These are phyloP conservation scores for Harlomillsia oculata DNA, from an alignment of 1,140 invertebrate genomes.

Conservation along the genomic window DNA sequence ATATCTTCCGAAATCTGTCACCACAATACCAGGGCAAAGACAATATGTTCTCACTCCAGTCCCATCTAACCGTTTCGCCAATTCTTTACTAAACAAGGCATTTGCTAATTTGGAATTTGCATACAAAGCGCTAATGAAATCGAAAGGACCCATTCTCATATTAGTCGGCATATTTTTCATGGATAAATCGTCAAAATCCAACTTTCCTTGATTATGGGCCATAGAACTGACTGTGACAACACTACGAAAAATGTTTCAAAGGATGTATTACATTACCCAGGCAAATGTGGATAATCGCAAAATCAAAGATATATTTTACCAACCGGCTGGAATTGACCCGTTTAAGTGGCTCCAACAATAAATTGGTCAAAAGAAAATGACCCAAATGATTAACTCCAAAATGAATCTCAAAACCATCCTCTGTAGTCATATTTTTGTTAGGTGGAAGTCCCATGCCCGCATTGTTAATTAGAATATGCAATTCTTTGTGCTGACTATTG, in stretches of 20 bases:
- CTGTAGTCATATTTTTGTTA: constrained; percentile 36
- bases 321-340: constrained; percentile 36
- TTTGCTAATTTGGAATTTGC: constrained; percentile 38
- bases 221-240: constrained; percentile 49
- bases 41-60: constrained; percentile 15
- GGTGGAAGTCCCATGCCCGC: constrained; percentile 49
- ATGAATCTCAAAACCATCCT: constrained; percentile 44
- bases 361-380: constrained; percentile 47
- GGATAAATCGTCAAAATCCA: constrained; percentile 65
- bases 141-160: not conserved
- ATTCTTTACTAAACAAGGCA: constrained; percentile 26
- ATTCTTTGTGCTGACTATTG: constrained; percentile 48
- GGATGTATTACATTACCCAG: not conserved
- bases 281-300: not conserved
- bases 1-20: constrained; percentile 5
- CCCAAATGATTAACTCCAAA: constrained; percentile 40
- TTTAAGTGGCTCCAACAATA: constrained; percentile 42
- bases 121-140: constrained; percentile 50
- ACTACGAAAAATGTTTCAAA: not conserved
- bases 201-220: constrained; percentile 51
- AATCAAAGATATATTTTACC: not conserved
- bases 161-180: constrained; percentile 45
- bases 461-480: constrained; percentile 68
- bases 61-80: constrained; percentile 7
- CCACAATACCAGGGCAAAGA: constrained; percentile 2